Percentiles rank a stretch among this genome's conserved stretches.
phyloP scores from a whole-genome alignment of 2,797 vertebrate genomes.

The Tauraco hartlaubi region DNA sequence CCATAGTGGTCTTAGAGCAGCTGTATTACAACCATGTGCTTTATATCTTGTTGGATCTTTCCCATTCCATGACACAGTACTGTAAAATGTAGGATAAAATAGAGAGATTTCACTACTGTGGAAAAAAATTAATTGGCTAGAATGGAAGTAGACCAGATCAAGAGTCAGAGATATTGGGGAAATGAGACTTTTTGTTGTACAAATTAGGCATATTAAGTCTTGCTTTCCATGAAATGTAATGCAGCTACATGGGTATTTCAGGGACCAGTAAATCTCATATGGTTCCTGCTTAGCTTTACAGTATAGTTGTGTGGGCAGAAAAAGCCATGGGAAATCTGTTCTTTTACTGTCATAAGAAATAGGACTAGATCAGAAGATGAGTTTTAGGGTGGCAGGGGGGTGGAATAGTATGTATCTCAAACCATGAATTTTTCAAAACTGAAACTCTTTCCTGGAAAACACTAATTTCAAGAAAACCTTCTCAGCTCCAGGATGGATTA shows the following conservation, averaged over 20 bases:
- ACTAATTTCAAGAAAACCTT: not conserved
- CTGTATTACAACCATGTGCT: not conserved
- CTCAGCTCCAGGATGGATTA: not conserved
- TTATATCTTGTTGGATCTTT: not conserved
- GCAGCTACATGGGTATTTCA: not conserved
- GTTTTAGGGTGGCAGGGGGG: fast-evolving
- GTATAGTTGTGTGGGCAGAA: not conserved
- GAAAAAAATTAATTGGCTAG: not conserved
- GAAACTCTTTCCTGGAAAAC: not conserved
- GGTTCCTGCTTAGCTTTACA: not conserved
- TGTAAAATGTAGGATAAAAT: not conserved
- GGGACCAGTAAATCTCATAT: not conserved
- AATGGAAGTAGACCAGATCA: not conserved
- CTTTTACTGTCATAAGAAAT: not conserved
- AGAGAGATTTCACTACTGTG: not conserved
- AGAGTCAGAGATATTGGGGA: not conserved
- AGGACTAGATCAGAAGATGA: not conserved
- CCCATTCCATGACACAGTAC: not conserved
- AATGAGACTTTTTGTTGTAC: not conserved
- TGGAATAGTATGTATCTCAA: not conserved
- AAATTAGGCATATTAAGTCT: not conserved
- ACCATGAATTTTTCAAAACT: not conserved
- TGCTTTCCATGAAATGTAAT: not conserved
- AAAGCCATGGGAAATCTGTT: not conserved
- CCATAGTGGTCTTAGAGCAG: not conserved